Conservation (phyloP, 2,797 vertebrate species). For the Diceros bicornis region DNA sequence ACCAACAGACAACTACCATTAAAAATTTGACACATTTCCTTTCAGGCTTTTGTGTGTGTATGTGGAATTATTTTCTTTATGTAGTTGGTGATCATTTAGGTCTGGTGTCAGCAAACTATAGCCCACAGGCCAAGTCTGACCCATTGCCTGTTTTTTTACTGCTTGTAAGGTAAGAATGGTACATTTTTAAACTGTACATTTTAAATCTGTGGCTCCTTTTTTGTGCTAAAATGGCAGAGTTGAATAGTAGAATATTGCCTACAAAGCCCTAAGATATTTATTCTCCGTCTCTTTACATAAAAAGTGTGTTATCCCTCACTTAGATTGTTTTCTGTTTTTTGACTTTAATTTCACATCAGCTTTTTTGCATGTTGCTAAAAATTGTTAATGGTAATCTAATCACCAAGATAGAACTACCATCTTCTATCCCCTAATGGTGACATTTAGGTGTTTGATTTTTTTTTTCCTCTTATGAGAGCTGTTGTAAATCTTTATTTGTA, state of each 20-base stretch:
- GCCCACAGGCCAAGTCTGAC: not conserved
- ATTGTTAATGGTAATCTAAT: not conserved
- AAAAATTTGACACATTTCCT: not conserved
- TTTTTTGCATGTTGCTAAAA: not conserved
- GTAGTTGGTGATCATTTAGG: not conserved
- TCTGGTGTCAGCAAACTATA: not conserved
- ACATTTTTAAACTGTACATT: not conserved
- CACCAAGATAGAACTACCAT: not conserved
- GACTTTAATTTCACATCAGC: not conserved
- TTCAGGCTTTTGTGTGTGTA: not conserved
- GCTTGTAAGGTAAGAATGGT: not conserved
- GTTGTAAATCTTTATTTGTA: not conserved
- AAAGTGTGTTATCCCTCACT: not conserved
- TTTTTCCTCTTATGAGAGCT: not conserved
- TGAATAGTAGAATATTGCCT: not conserved
- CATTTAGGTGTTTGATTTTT: not conserved
- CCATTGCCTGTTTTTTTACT: not conserved
- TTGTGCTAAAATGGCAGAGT: not conserved
- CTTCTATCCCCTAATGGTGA: not conserved
- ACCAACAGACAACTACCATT: not conserved
- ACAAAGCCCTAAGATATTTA: not conserved
- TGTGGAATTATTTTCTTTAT: not conserved
- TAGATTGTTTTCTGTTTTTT: not conserved
- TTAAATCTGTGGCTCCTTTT: not conserved
- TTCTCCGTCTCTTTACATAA: not conserved